These are phyloP conservation scores for Mythimna albipuncta DNA, from an alignment of 2,888 invertebrate genomes.

Conservation along the genomic window DNA sequence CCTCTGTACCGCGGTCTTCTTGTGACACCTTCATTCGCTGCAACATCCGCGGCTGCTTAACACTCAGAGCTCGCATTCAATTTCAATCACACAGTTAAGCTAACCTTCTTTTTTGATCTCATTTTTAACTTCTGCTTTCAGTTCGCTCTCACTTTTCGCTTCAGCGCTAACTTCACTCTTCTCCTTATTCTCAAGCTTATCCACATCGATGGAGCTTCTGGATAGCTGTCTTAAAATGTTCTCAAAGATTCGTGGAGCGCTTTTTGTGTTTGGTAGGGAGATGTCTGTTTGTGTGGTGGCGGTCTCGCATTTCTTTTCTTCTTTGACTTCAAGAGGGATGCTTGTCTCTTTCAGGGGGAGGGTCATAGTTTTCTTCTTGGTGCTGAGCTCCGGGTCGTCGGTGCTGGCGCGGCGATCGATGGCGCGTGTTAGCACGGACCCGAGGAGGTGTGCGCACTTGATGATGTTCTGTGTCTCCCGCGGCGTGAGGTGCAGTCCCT, in stretches of 20 bases:
- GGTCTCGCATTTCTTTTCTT: conserved; percentile 79
- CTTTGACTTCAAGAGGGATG: conserved; percentile 73
- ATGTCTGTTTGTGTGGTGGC: conserved; percentile 87
- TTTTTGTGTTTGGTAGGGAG: conserved; percentile 86
- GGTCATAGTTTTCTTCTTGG: conserved; percentile 79
- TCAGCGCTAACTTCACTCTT: conserved; percentile 19
- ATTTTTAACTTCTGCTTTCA: not conserved
- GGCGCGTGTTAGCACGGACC: conserved; percentile 81
- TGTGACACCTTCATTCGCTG: too few relatives aligned
- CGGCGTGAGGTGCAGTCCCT: conserved; percentile 82
- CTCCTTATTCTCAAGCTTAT: conserved; percentile 45
- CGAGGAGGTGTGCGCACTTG: conserved; percentile 85
- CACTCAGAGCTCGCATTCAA: not conserved
- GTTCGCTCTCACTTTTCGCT: conserved; percentile 4
- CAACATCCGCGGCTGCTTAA: not conserved
- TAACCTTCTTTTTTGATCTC: conserved; percentile 29
- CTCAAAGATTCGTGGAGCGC: conserved; percentile 88
- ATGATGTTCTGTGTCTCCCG: conserved; percentile 85
- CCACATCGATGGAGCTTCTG: conserved; percentile 81
- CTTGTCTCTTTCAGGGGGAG: conserved; percentile 82
- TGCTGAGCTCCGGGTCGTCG: conserved; percentile 64
- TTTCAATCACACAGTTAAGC: not conserved
- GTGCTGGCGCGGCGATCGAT: conserved; percentile 78
- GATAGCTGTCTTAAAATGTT: conserved; percentile 85
- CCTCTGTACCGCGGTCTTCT: too few relatives aligned